These are phyloP conservation scores for Rhamnusium bicolor DNA, from an alignment of 2,888 invertebrate species.

Conservation along the genomic window DNA sequence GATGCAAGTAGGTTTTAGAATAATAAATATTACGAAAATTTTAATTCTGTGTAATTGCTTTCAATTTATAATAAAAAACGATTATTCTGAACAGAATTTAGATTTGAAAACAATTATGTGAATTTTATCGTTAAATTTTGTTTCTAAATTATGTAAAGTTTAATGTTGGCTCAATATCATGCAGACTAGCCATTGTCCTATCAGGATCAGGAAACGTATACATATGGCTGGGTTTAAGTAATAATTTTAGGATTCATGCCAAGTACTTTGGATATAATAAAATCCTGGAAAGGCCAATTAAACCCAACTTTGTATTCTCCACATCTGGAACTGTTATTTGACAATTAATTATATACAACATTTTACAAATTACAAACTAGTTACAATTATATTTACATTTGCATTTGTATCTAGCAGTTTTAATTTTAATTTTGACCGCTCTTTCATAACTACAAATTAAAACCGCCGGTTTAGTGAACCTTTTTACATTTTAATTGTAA, in stretches of 20 bases:
- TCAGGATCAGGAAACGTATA: background rate
- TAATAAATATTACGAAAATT: too few species aligned
- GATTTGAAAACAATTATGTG: too few species aligned
- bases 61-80: too few species aligned
- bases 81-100: too few species aligned
- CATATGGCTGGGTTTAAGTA: background rate
- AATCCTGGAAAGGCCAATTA: background rate
- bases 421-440: slow-evolving; percentile 55
- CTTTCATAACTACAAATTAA: slow-evolving; percentile 62
- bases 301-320: slow-evolving; percentile 26
- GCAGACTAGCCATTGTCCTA: background rate
- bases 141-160: background rate
- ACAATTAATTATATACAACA: slow-evolving; percentile 56
- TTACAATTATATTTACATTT: slow-evolving; percentile 60
- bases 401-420: slow-evolving; percentile 53
- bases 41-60: too few species aligned
- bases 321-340: slow-evolving; percentile 24
- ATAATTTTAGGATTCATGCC: background rate
- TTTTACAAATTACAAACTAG: slow-evolving; percentile 58
- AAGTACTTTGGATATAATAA: slow-evolving; percentile 7
- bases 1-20: too few species aligned
- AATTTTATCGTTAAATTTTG: too few species aligned
- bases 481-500: slow-evolving; percentile 55
- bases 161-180: background rate
- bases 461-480: slow-evolving; percentile 49